Conservation (phyloP, 2,113 vertebrate species). For the Cyprinodon tularosa region DNA sequence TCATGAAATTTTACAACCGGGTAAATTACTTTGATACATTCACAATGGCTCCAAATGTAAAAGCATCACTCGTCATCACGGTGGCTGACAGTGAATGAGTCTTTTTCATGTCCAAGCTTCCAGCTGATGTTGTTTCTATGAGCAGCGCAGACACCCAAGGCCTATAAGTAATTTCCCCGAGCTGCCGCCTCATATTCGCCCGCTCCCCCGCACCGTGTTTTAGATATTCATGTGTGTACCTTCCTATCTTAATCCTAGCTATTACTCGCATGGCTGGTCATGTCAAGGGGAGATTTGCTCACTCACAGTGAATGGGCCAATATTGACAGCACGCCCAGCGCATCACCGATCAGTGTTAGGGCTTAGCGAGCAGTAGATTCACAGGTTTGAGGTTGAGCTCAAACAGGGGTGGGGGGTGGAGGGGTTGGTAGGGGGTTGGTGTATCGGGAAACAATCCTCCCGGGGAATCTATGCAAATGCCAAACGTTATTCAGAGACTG, state of each 20-base stretch:
- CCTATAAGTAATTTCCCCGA: conserved; percentile 52
- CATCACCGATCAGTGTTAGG: conserved; percentile 72
- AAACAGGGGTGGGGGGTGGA: conserved; percentile 14
- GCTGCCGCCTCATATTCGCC: conserved; percentile 44
- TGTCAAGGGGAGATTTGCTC: conserved; percentile 77
- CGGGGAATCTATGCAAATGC: conserved; percentile 62
- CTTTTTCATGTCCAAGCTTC: conserved; percentile 56
- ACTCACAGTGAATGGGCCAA: conserved; percentile 74
- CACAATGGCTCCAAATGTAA: conserved; percentile 34
- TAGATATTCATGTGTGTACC: conserved; percentile 80
- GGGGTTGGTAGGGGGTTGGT: conserved; percentile 6
- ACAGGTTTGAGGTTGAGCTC: conserved; percentile 42
- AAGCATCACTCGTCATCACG: conserved; percentile 42
- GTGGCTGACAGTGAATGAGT: conserved; percentile 43
- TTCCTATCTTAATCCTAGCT: conserved; percentile 79
- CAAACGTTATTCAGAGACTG: conserved; percentile 45
- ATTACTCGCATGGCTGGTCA: conserved; percentile 77
- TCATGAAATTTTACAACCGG: conserved; percentile 6
- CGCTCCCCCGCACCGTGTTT: conserved; percentile 42
- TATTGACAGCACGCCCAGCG: conserved; percentile 75
- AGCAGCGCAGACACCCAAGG: conserved; percentile 42
- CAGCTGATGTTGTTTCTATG: conserved; percentile 50
- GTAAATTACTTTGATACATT: conserved; percentile 48
- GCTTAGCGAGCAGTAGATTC: conserved; percentile 55
- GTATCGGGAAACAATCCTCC: conserved; percentile 59